Evolutionary conservation across 2,113 vertebrate genomes (phyloP), one percentile per base, ranked within the genome.

Genomic region (Ascaphus truei): DNA sequence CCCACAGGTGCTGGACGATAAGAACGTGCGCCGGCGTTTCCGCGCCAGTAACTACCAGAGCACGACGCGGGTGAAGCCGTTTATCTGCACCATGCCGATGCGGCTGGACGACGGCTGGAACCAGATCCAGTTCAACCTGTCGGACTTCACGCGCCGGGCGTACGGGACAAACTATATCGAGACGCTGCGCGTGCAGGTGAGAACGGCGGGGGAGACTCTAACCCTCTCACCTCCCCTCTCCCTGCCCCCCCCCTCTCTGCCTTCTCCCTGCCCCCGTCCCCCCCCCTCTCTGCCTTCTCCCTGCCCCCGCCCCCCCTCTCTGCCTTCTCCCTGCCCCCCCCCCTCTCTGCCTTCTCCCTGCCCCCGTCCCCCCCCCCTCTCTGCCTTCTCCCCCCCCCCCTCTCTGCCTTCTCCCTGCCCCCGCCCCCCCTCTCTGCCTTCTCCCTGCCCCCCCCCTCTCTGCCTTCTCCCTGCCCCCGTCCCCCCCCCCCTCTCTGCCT

Each of bases 71-170:
- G 97, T 98, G 63, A 99, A 98, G 65, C 97, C 95, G 0, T 99
- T 98, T 79, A 98, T 98, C 87, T 99, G 97, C 66, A 98, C 97
- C 39, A 99, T 99, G 97, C 95, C 97, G 31, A 97, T 99, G 96
- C 80, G 95, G 31, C 89, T 99, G 71, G 96, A 98, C 0, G 94
- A 98, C 0, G 96, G 97, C 82, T 98, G 97, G 97, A 98, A 98
- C 84, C 96, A 99, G 80, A 98, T 98, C 64, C 96, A 98, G 86
- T 98, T 98, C 81, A 98, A 98, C 81, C 80, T 98, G 30, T 93
- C 94, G 0, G 96, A 98, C 71, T 98, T 98, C 81, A 98, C 97
- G 0, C 92, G 94, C 27, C 90, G 94, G 1, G 96, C 96, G 0
- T 99, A 99, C 0, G 97, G 96, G 29, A 98, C 97, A 3, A 99